Evolutionary conservation across 2,888 invertebrate species (phyloP).

Genomic region (Sesamia inferens): DNA sequence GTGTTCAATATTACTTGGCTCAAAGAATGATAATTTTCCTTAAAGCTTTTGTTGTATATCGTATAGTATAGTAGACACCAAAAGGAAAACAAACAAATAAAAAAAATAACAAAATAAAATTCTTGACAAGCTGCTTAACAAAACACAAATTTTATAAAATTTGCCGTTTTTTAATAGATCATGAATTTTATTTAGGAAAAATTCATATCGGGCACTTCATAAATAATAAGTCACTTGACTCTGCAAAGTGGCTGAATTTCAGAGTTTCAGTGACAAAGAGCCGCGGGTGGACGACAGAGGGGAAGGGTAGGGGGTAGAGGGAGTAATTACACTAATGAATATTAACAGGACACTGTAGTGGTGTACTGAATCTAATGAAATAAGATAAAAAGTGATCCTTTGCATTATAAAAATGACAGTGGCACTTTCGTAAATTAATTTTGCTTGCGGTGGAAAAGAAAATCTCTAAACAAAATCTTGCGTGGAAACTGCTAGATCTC

Average conservation of each 20-base stretch:
- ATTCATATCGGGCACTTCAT: constrained; percentile 71
- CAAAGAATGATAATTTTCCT: not conserved
- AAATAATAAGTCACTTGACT: constrained; percentile 72
- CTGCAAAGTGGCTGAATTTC: constrained; percentile 65
- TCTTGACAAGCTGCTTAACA: constrained; percentile 30
- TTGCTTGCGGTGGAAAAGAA: constrained; percentile 38
- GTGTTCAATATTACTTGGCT: not conserved
- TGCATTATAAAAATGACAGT: constrained; percentile 48
- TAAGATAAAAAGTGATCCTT: constrained; percentile 58
- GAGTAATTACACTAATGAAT: constrained; percentile 78
- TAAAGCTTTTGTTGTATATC: not conserved
- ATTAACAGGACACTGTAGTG: constrained; percentile 71
- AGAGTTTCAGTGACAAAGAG: constrained; percentile 57
- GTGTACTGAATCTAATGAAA: constrained; percentile 59
- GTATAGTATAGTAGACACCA: no score
- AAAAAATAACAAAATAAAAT: constrained; percentile 25
- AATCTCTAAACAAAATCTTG: constrained; percentile 44
- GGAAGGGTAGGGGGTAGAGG: constrained; percentile 31
- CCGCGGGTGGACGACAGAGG: constrained; percentile 12
- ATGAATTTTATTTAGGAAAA: constrained; percentile 67
- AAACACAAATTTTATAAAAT: constrained; percentile 36
- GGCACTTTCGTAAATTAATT: constrained; percentile 55
- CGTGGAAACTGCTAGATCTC: constrained; percentile 38
- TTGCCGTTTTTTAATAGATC: constrained; percentile 45
- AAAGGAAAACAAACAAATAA: not conserved